Evolutionary conservation across 1,140 invertebrate species (phyloP), one percentile per base, ranked within the genome.

Genomic region (Asbolus verrucosus): DNA sequence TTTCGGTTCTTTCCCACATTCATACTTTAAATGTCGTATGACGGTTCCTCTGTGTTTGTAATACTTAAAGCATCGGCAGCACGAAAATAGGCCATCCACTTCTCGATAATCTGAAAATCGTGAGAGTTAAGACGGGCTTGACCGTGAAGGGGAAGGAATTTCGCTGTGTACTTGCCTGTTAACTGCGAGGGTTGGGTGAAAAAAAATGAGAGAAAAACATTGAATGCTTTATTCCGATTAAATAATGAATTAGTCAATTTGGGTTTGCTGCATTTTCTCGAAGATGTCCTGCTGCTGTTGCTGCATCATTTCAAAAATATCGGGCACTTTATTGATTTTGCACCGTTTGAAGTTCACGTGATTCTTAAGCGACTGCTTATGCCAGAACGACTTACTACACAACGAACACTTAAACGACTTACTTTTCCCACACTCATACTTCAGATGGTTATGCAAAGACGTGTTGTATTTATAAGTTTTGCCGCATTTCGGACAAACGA

Each of bases 381-480:
- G 69, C 69, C 70, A 72, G 27, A 72, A 77, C 0, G 60, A 31
- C 24, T 65, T 72, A 2, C 21, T 21, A 36, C 73, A 76, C n/a
- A 24, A 81, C 9, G 81, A 81, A 75, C 88, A 88, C 43, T 84
- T 75, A 65, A 85, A 84, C 1, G 82, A 81, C 1, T 86, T 85
- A 69, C 77, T 78, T 50, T 84, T 83, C 6, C 83, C 91, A 81
- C 92, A 94, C 79, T 93, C 91, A 90, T 91, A 93, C 79, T 92
- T 93, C 82, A 92, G 90, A 78, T 93, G 91, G 78, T 92, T 92
- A 21, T 91, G 84, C 75, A 94, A 82, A 75, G 91, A 92, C 43
- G 90, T 92, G 81, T 92, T 92, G 62, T 92, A 84, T 80, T 92
- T 92, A 82, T 92, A 93, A 38, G 91, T 87, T 43, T 91, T 85